Percentiles rank a stretch among this genome's conserved stretches.
Conservation (phyloP, 1,140 invertebrate genomes). For the Papilio xuthus region DNA sequence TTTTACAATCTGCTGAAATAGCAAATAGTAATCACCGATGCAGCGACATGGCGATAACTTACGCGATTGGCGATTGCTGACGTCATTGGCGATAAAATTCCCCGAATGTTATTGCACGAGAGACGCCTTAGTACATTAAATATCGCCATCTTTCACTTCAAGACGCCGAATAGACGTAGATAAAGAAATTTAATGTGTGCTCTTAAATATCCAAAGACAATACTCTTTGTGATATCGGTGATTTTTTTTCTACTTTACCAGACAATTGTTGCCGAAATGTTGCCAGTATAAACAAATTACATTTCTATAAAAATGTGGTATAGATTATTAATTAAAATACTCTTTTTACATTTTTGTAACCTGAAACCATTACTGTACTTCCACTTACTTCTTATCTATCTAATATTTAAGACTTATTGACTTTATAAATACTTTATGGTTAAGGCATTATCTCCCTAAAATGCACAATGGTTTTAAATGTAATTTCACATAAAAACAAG, state of each 20-base stretch:
- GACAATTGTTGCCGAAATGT: neutral
- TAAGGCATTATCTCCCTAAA: neutral
- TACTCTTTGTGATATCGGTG: neutral
- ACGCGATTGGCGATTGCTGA: conserved; percentile 35
- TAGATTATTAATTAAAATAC: too few species aligned
- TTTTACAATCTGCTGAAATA: neutral
- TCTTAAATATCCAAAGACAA: neutral
- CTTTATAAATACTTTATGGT: neutral
- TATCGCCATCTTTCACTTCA: conserved; percentile 36
- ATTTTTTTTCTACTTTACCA: neutral
- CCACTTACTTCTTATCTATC: too few species aligned
- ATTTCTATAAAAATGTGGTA: neutral
- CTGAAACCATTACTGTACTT: too few species aligned
- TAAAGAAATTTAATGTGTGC: conserved; percentile 21
- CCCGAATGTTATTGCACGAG: conserved; percentile 48
- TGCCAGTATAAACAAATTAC: neutral
- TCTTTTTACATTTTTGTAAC: too few species aligned
- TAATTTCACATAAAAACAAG: conserved; percentile 53
- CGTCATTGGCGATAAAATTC: conserved; percentile 44
- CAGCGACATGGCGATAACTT: conserved; percentile 39
- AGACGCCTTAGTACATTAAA: conserved; percentile 48
- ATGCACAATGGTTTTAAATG: neutral
- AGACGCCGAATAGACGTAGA: conserved; percentile 15
- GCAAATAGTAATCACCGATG: conserved; percentile 16
- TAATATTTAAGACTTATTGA: too few species aligned